Base-by-base conservation (phyloP, 2,113 vertebrate species). In the Amazona guildingii region DNA sequence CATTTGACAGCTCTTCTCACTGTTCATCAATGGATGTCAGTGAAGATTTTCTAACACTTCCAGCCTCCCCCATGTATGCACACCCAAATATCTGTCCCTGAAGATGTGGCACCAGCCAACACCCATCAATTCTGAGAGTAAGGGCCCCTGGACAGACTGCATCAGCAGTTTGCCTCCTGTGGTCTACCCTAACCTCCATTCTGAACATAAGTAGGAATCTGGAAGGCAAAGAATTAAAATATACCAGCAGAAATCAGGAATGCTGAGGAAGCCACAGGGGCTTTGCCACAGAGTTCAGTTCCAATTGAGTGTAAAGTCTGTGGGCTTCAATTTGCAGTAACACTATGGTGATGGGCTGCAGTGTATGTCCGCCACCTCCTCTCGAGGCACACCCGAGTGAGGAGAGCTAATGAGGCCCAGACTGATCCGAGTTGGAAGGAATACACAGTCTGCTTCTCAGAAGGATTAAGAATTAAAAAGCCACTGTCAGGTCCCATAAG, bases 381-480 rank as follows among this genome's bases (percentile, higher is more conserved):
- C 77, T 62, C 1, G 21, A 62, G 74, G 81, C 67, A 87, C 70
- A 52, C 19, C 16, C 0, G 0, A 77, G 44, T 24, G 77, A 90
- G 80, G 83, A 39, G 61, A 94, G 86, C 73, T 92, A 86, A 93
- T 83, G 86, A 94, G 88, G 66, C 29, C 94, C 83, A 94, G 83
- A 39, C 74, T 66, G 94, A 94, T 86, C 69, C 2, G 17, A 85
- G 49, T 6, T 94, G 95, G 95, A 97, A 94, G 84, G 83, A 91
- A 72, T 55, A 91, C 68, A 80, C 69, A 88, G 90, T 74, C 90
- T 95, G 92, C 80, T 90, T 87, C 92, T 96, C 82, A 90, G 66
- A 93, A 83, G 88, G 88, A 92, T 93, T 96, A 94, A 82, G 92
- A 94, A 95, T 93, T 96, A 86, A 93, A 96, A 62, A 88, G 77